A percentile compares a stretch with the other conserved stretches of the same genome.
Conservation (phyloP, 2,113 vertebrate genomes). For the Neolamprologus longior region DNA sequence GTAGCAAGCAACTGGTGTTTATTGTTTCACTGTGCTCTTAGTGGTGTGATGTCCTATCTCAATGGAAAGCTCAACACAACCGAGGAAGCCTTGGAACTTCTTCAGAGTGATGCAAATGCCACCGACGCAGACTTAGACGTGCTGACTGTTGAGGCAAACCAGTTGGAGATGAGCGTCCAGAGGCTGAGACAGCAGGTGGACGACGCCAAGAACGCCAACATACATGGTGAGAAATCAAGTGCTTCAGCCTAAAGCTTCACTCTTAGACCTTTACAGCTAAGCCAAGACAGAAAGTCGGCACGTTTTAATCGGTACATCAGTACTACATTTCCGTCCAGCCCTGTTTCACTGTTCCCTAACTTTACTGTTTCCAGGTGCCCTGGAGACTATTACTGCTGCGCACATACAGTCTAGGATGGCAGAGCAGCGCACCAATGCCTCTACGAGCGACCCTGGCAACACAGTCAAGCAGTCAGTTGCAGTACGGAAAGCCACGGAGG, state of each 20-base stretch:
- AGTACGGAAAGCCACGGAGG: constrained; percentile 74
- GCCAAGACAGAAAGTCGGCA: neutral
- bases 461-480: constrained; percentile 69
- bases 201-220: constrained; percentile 87
- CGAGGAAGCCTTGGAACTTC: constrained; percentile 62
- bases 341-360: neutral
- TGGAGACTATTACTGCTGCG: constrained; percentile 84
- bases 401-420: constrained; percentile 78
- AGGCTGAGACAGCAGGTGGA: constrained; percentile 80
- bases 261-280: neutral
- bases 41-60: constrained; percentile 79
- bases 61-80: constrained; percentile 74
- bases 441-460: constrained; percentile 67
- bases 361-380: constrained; percentile 74
- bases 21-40: neutral
- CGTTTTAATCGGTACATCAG: neutral
- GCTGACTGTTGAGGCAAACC: constrained; percentile 72
- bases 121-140: constrained; percentile 58
- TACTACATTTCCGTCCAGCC: neutral
- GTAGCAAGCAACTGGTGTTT: neutral
- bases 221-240: constrained; percentile 73
- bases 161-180: constrained; percentile 67
- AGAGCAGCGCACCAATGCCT: constrained; percentile 74
- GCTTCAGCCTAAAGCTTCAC: neutral
- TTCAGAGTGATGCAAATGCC: constrained; percentile 66